Conservation (phyloP, 2,113 vertebrate species). For the Scophthalmus maximus region DNA sequence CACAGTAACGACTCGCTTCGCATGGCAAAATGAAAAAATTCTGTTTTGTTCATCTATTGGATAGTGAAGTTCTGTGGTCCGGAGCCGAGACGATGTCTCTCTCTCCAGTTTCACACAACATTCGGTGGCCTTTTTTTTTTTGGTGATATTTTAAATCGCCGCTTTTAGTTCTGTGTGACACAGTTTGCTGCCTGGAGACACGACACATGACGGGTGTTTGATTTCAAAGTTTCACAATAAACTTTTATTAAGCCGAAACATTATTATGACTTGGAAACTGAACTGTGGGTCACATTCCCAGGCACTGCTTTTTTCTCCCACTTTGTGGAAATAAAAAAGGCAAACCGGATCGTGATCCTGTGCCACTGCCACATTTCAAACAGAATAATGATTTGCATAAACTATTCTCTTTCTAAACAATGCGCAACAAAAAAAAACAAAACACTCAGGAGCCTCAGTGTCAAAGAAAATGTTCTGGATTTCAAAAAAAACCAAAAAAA, state of each 20-base stretch:
- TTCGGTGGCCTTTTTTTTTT: slow-evolving; percentile 39
- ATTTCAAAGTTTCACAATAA: slow-evolving; percentile 19
- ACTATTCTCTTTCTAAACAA: neutral
- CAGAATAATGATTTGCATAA: neutral
- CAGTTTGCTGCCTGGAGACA: neutral
- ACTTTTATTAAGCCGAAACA: neutral
- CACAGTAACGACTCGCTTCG: neutral
- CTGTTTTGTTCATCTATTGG: slow-evolving; percentile 30
- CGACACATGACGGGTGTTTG: slow-evolving; percentile 6
- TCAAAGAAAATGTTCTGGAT: neutral
- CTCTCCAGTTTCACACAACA: slow-evolving; percentile 34
- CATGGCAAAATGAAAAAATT: slow-evolving; percentile 24
- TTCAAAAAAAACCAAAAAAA: too few relatives aligned
- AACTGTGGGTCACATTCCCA: neutral
- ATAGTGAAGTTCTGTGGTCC: slow-evolving; percentile 27
- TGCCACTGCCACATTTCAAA: too few relatives aligned
- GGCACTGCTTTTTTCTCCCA: neutral
- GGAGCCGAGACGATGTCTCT: slow-evolving; percentile 25
- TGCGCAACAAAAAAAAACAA: neutral
- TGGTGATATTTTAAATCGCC: slow-evolving; percentile 19
- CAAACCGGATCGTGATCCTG: neutral
- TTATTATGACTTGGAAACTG: slow-evolving; percentile 2
- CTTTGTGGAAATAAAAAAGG: slow-evolving; percentile 1
- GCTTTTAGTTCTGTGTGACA: slow-evolving; percentile 33
- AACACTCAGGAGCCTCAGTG: neutral